Conservation (phyloP, 2,113 vertebrate species). For the Tetraodon nigroviridis region DNA sequence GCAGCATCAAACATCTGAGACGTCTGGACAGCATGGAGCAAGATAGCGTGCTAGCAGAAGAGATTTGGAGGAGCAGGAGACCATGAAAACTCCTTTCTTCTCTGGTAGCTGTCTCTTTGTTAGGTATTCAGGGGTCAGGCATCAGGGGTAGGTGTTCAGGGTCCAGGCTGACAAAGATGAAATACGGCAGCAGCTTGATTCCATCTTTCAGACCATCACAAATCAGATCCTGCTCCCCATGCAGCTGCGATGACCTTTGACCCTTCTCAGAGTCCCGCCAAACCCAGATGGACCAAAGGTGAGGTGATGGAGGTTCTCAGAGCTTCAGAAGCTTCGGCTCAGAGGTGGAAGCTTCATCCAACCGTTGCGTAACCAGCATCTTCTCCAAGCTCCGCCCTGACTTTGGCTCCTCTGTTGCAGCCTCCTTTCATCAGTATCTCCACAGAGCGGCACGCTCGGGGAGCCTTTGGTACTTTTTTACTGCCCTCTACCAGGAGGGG, state of each 20-base stretch:
- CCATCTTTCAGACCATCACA: background rate
- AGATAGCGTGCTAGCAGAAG: constrained; percentile 17
- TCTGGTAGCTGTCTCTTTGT: too few species aligned
- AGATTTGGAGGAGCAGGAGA: background rate
- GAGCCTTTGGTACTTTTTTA: too few species aligned
- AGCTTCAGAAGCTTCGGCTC: too few species aligned
- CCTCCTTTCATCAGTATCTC: constrained; percentile 31
- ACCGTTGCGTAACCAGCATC: constrained; percentile 16
- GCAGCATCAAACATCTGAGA: too few species aligned
- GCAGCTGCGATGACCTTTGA: background rate
- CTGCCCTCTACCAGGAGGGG: constrained; percentile 9
- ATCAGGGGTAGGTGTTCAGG: background rate
- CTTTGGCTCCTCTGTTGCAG: constrained; percentile 21
- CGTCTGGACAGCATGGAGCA: constrained; percentile 8
- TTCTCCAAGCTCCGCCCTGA: constrained; percentile 7
- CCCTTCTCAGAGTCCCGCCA: too few species aligned
- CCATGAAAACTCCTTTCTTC: too few species aligned
- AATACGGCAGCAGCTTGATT: constrained; percentile 1
- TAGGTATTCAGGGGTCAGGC: too few species aligned
- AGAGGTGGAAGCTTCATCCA: constrained; percentile 1
- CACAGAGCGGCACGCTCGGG: constrained; percentile 41
- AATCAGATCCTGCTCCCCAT: constrained; percentile 19
- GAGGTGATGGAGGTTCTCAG: too few species aligned
- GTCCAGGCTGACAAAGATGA: background rate
- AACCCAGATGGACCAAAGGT: too few species aligned